Conservation (phyloP, 2,797 vertebrate genomes). For the Acipenser transmontanus region DNA sequence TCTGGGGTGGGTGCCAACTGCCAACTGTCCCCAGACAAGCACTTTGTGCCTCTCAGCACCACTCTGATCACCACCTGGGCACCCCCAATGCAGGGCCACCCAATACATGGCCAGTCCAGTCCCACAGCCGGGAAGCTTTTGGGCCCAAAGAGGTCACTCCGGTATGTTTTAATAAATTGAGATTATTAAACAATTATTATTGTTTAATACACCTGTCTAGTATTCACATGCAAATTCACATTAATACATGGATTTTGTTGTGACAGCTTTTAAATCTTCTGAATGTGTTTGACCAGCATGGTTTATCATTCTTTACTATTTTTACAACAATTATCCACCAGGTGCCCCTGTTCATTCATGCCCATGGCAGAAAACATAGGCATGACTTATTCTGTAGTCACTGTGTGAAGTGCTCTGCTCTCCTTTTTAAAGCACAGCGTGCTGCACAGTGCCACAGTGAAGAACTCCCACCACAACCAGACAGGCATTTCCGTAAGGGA, state of each 20-base stretch:
- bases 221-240: no score
- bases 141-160: constrained; percentile 22
- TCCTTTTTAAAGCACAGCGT: constrained; percentile 22
- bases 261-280: no score
- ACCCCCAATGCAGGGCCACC: neutral
- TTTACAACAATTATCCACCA: no score
- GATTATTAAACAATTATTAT: no score
- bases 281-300: no score
- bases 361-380: no score
- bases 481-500: constrained; percentile 32
- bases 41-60: constrained; percentile 29
- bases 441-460: constrained; percentile 17
- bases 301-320: no score
- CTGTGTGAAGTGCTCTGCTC: no score
- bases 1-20: constrained; percentile 17
- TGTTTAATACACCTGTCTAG: no score
- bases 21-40: constrained; percentile 22
- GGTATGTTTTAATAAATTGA: constrained; percentile 15
- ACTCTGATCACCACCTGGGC: constrained; percentile 17
- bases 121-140: constrained; percentile 33
- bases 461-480: constrained; percentile 26
- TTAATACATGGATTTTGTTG: no score
- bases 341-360: no score
- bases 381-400: no score
- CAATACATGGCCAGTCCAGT: constrained; percentile 1